These are phyloP conservation scores for Luehdorfia chinensis DNA, from an alignment of 1,140 invertebrate genomes.

Conservation along the genomic window DNA sequence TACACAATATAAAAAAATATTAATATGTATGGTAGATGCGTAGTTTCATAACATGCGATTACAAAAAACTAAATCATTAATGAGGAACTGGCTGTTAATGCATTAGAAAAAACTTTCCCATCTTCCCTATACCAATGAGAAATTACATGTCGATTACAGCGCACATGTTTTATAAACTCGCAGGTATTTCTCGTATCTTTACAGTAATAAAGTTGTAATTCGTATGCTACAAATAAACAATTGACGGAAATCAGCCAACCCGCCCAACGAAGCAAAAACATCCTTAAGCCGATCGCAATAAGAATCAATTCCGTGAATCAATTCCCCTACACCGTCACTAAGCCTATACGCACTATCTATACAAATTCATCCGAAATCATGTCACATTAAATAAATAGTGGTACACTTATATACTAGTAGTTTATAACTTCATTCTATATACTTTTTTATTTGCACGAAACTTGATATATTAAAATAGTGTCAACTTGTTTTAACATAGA, in stretches of 20 bases:
- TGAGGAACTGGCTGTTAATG: constrained; percentile 28
- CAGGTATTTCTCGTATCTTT: too few species aligned
- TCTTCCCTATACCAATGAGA: neutral
- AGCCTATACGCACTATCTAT: constrained; percentile 31
- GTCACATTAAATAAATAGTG: constrained; percentile 45
- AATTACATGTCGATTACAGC: constrained; percentile 19
- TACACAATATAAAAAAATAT: too few species aligned
- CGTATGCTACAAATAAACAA: constrained; percentile 27
- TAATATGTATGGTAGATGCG: too few species aligned
- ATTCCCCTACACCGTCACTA: constrained; percentile 24
- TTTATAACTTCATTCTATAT: constrained; percentile 59
- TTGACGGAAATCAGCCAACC: constrained; percentile 35
- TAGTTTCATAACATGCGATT: neutral
- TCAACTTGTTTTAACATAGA: constrained; percentile 37
- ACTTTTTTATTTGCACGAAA: constrained; percentile 49
- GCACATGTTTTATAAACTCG: constrained; percentile 17
- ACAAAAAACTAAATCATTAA: constrained; percentile 23
- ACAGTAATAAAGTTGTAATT: neutral
- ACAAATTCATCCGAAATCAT: constrained; percentile 34
- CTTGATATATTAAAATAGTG: constrained; percentile 63
- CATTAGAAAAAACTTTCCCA: neutral
- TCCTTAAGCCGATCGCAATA: constrained; percentile 13
- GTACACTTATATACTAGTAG: constrained; percentile 54
- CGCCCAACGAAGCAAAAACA: constrained; percentile 23
- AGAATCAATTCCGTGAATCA: constrained; percentile 19